Percentiles rank a stretch among this genome's conserved stretches.
These are phyloP conservation scores for Scyliorhinus canicula DNA, from an alignment of 2,797 vertebrate species.

Conservation along the genomic window DNA sequence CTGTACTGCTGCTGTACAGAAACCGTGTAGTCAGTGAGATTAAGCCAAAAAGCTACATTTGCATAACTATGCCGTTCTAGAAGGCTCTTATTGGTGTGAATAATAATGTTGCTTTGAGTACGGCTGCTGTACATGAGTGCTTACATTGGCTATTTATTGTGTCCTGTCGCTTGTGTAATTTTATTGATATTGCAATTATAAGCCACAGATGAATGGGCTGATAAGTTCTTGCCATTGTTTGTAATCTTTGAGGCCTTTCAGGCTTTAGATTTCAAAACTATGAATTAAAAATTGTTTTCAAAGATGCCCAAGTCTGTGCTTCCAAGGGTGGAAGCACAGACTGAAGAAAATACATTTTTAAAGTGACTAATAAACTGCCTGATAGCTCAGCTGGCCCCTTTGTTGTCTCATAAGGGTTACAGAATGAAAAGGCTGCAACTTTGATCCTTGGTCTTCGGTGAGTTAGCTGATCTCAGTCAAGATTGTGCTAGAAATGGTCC, in stretches of 20 bases:
- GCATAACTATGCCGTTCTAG: slow-evolving; percentile 37
- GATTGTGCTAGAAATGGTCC: neutral
- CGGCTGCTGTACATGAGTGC: neutral
- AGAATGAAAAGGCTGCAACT: neutral
- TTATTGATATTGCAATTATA: neutral
- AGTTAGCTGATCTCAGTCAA: neutral
- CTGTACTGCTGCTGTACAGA: slow-evolving; percentile 33
- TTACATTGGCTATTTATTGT: neutral
- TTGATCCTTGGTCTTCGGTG: neutral
- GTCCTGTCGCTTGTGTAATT: neutral
- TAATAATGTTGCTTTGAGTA: slow-evolving; percentile 5
- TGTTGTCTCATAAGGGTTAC: neutral
- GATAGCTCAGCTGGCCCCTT: neutral
- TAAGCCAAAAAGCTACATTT: slow-evolving; percentile 39
- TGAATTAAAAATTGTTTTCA: neutral
- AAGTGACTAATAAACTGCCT: neutral
- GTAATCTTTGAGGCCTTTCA: neutral
- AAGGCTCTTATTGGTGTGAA: slow-evolving; percentile 38
- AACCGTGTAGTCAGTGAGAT: slow-evolving; percentile 37
- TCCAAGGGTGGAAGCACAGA: neutral
- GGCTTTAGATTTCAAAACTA: neutral
- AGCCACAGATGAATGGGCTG: neutral
- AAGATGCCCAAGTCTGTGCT: no score
- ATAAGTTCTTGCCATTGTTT: neutral
- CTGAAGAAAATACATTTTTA: neutral